Conservation (phyloP, 1,140 invertebrate genomes). For the Caligus rogercresseyi region DNA sequence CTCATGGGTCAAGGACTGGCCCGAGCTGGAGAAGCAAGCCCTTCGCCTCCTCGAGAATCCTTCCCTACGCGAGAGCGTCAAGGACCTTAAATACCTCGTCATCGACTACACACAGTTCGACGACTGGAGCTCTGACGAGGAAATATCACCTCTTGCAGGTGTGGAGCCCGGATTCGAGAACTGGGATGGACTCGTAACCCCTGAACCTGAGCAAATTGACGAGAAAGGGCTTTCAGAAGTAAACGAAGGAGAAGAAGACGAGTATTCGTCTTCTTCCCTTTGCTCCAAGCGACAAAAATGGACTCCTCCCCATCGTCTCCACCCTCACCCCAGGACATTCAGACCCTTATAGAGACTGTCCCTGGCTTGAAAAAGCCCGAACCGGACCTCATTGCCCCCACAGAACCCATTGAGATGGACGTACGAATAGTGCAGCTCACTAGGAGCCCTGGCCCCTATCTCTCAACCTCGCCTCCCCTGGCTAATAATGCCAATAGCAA, state of each 20-base stretch:
- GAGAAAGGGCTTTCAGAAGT: neutral
- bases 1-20: constrained; percentile 41
- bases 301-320: no score
- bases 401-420: neutral
- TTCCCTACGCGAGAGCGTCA: constrained; percentile 37
- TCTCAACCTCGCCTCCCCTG: neutral
- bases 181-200: neutral
- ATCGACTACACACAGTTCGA: constrained; percentile 44
- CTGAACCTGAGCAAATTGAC: neutral
- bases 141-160: constrained; percentile 29
- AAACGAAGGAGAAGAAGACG: no score
- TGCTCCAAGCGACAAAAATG: no score
- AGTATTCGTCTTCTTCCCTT: no score
- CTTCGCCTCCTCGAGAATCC: constrained; percentile 38
- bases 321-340: neutral
- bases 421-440: neutral
- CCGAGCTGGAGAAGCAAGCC: constrained; percentile 36
- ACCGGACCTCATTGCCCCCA: neutral
- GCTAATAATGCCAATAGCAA: neutral
- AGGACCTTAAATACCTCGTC: constrained; percentile 41
- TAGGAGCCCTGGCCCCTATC: neutral
- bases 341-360: neutral
- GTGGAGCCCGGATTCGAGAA: constrained; percentile 32
- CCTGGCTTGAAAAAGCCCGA: neutral
- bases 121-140: constrained; percentile 30